Conservation (phyloP, 2,888 invertebrate genomes). For the Lamellibrachia columna region DNA sequence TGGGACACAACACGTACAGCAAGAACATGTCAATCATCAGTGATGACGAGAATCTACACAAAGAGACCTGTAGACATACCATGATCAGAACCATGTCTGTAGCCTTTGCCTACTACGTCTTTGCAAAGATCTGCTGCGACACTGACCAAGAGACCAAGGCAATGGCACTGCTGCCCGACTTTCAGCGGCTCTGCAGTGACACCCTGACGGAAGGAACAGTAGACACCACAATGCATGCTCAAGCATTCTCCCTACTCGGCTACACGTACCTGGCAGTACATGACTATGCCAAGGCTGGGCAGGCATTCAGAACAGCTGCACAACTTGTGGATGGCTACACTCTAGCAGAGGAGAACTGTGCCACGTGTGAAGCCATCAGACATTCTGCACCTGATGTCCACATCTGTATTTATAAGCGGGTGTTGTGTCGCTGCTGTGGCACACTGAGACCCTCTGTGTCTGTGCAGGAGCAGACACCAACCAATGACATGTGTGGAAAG, state of each 20-base stretch:
- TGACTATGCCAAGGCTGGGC: neutral
- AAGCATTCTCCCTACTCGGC: neutral
- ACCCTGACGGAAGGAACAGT: neutral
- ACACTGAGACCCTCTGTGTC: neutral
- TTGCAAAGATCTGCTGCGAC: neutral
- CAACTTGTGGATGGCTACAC: neutral
- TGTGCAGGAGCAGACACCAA: neutral
- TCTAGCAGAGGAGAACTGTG: conserved; percentile 4
- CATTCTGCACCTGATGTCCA: neutral
- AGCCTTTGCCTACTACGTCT: neutral
- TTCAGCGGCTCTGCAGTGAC: neutral
- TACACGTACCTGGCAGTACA: neutral
- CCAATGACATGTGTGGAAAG: neutral
- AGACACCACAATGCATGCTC: neutral
- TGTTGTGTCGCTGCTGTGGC: neutral
- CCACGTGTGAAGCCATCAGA: neutral
- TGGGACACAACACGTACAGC: neutral
- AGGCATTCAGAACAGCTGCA: neutral
- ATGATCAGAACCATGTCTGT: conserved; percentile 5
- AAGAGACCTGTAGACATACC: neutral
- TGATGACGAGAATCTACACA: neutral
- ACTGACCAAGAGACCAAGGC: neutral
- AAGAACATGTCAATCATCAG: neutral
- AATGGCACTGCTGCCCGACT: neutral
- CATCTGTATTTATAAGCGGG: too few relatives aligned